phyloP scores from a whole-genome alignment of 1,140 invertebrate species.

The Aphelenchoides avenae region DNA sequence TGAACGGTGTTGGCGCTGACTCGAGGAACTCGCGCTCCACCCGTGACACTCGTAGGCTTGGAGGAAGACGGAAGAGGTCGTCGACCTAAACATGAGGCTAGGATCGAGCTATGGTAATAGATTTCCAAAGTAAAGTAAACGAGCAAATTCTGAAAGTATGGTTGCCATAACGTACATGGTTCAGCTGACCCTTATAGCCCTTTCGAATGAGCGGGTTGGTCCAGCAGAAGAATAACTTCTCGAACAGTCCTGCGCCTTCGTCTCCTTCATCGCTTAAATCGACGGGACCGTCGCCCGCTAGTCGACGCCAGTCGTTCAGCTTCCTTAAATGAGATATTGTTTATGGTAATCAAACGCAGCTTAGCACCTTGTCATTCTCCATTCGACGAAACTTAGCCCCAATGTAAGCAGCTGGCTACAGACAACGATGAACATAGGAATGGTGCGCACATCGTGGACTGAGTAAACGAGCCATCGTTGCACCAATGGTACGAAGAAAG shows the following conservation, averaged over 20 bases:
- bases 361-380: slow-evolving; percentile 24
- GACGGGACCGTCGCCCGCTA: slow-evolving; percentile 25
- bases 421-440: slow-evolving; percentile 9
- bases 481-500: slow-evolving; percentile 26
- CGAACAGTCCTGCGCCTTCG: slow-evolving; percentile 40
- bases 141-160: background rate
- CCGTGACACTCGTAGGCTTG: slow-evolving; percentile 34
- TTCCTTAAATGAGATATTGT: slow-evolving; percentile 8
- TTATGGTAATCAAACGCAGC: background rate
- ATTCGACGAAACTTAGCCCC: slow-evolving; percentile 25
- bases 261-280: slow-evolving; percentile 26
- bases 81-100: slow-evolving; percentile 39
- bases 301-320: background rate
- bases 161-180: slow-evolving; percentile 28
- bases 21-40: slow-evolving; percentile 48
- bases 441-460: slow-evolving; percentile 24
- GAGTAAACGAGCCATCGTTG: slow-evolving; percentile 30
- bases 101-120: slow-evolving; percentile 7
- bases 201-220: slow-evolving; percentile 49
- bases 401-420: slow-evolving; percentile 24
- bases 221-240: slow-evolving; percentile 55
- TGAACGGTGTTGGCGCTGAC: slow-evolving; percentile 35
- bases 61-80: slow-evolving; percentile 48
- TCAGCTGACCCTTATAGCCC: slow-evolving; percentile 44
- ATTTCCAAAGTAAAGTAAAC: background rate